Evolutionary conservation across 2,888 invertebrate species (phyloP), one percentile per base, ranked within the genome.

Genomic region (Gerris lacustris): DNA sequence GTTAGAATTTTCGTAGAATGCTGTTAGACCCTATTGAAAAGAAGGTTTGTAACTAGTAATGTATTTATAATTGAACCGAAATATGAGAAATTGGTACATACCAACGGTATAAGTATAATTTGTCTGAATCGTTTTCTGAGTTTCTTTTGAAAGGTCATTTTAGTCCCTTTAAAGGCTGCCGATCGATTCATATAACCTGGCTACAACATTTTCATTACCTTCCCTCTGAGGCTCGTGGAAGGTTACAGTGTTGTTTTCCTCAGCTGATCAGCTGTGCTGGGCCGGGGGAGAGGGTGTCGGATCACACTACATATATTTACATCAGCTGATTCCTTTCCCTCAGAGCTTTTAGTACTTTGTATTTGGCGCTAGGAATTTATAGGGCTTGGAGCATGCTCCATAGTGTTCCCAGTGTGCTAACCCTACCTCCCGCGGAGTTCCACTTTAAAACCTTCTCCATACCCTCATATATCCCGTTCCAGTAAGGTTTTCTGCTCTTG

Each of bases 121-220:
- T 31, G 31, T 31, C 31, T 31, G 31, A 31, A 1, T 31, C 31
- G 31, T 31, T 31, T 31, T 31, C 31, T 31, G 31, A 31, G 31
- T 31, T 31, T 31, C 31, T 31, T 31, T 31, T 31, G 31, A 55
- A 55, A 55, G 55, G 55, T 55, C 55, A 5, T 55, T 55, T 55
- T 55, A 55, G 55, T 11, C 55, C 15, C 11, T 55, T 55, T 55
- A 55, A 55, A 55, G 55, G 11, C 55, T 15, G 55, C 11, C 55
- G 55, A 55, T 55, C 55, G 55, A 55, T 55, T 55, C 15, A 55
- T 55, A 55, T 55, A 55, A 55, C 55, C 55, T 55, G 55, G 55
- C 55, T 55, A 5, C 11, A 55, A 15, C 55, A 55, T 55, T 55
- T 55, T 9, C 55, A 55, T 55, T 55, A 55, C 55, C 55, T 55